A percentile compares a stretch with the other conserved stretches of the same genome.
These are phyloP conservation scores for Euproctis similis DNA, from an alignment of 2,888 invertebrate genomes.

Conservation along the genomic window DNA sequence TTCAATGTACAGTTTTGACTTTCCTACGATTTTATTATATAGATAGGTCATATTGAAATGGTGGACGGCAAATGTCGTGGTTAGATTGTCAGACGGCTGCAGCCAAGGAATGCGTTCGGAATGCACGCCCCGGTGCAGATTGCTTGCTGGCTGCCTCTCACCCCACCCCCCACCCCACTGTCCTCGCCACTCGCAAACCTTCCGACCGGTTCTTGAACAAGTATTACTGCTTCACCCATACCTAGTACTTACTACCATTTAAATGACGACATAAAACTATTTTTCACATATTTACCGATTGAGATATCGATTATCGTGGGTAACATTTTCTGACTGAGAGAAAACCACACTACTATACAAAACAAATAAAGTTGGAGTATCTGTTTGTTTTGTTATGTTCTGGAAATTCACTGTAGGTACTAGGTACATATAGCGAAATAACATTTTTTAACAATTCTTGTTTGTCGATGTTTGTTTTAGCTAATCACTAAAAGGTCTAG, in stretches of 20 bases:
- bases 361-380: too few relatives aligned
- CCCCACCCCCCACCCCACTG: slow-evolving; percentile 29
- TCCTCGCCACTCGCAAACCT: slow-evolving; percentile 24
- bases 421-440: too few relatives aligned
- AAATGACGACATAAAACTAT: slow-evolving; percentile 6
- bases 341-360: too few relatives aligned
- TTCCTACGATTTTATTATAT: too few relatives aligned
- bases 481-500: too few relatives aligned
- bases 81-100: slow-evolving; percentile 35
- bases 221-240: slow-evolving; percentile 13
- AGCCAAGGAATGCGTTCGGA: slow-evolving; percentile 53
- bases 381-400: too few relatives aligned
- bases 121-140: slow-evolving; percentile 47
- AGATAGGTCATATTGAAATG: slow-evolving; percentile 22
- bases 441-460: too few relatives aligned
- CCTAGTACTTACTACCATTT: slow-evolving; percentile 5
- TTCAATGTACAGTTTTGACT: too few relatives aligned
- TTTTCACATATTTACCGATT: neutral
- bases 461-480: too few relatives aligned
- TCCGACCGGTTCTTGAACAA: slow-evolving; percentile 36
- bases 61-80: slow-evolving; percentile 27
- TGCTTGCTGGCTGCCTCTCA: slow-evolving; percentile 42
- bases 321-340: too few relatives aligned
- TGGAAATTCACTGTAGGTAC: too few relatives aligned
- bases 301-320: too few relatives aligned